A percentile compares a stretch with the other conserved stretches of the same genome.
Conservation (phyloP, 2,888 invertebrate species). For the Acleris cristana region DNA sequence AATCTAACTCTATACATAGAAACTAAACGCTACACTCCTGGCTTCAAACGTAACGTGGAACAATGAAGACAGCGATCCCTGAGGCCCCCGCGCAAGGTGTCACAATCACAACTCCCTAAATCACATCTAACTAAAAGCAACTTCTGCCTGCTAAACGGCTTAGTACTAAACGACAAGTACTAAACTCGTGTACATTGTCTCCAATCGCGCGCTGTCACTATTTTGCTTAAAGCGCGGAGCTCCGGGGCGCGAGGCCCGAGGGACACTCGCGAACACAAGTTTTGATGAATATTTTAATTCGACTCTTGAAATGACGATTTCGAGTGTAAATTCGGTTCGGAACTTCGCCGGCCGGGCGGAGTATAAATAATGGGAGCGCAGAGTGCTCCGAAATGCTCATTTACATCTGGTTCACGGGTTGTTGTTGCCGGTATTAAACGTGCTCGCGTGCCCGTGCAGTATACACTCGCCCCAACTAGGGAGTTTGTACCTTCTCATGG, state of each 20-base stretch:
- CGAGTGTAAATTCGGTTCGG: conserved; percentile 12
- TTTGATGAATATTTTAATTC: conserved; percentile 38
- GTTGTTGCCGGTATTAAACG: conserved; percentile 9
- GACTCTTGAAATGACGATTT: conserved; percentile 33
- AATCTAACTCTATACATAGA: too few relatives aligned
- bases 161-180: too few relatives aligned
- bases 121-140: too few relatives aligned
- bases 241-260: background rate
- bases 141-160: too few relatives aligned
- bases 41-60: too few relatives aligned
- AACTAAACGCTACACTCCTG: too few relatives aligned
- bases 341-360: conserved; percentile 15
- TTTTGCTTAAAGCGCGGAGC: background rate
- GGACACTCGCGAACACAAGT: conserved; percentile 10
- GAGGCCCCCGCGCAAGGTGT: too few relatives aligned
- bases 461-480: background rate
- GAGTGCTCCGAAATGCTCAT: conserved; percentile 18
- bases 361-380: conserved; percentile 21
- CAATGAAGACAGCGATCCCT: too few relatives aligned
- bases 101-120: too few relatives aligned
- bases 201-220: background rate
- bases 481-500: too few relatives aligned
- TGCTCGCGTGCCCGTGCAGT: background rate
- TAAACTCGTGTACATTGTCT: background rate
- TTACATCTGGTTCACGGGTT: conserved; percentile 12